Conservation (phyloP, 2,888 invertebrate genomes). For the Lasioglossum calceatum region DNA sequence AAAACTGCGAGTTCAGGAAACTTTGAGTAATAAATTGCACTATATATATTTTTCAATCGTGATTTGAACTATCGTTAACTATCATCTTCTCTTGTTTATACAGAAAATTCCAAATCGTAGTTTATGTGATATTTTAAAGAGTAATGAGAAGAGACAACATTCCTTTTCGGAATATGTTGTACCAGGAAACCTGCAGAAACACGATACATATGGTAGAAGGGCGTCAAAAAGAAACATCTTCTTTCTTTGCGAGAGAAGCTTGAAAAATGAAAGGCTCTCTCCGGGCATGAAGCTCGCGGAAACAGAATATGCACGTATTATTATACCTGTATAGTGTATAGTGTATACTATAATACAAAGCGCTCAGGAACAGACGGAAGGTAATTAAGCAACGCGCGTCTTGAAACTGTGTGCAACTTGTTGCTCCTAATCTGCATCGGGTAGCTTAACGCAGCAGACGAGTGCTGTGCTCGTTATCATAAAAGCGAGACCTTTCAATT, state of each 20-base stretch:
- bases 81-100: no score
- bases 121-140: no score
- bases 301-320: neutral
- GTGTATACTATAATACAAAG: neutral
- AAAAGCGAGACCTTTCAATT: neutral
- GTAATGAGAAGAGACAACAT: neutral
- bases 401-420: constrained; percentile 12
- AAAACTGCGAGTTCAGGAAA: neutral
- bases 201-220: neutral
- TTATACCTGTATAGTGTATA: no score
- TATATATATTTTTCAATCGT: neutral
- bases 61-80: no score
- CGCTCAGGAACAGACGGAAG: neutral
- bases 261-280: neutral
- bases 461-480: neutral
- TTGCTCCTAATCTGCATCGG: constrained; percentile 26
- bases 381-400: constrained; percentile 14
- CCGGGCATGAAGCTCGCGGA: neutral
- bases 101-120: no score
- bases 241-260: neutral
- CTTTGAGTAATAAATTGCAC: neutral
- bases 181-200: no score
- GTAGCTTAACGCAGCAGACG: neutral
- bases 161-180: no score
- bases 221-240: neutral